Evolutionary conservation across 2,113 vertebrate genomes (phyloP).

Genomic region (Thamnophis sirtalis): DNA sequence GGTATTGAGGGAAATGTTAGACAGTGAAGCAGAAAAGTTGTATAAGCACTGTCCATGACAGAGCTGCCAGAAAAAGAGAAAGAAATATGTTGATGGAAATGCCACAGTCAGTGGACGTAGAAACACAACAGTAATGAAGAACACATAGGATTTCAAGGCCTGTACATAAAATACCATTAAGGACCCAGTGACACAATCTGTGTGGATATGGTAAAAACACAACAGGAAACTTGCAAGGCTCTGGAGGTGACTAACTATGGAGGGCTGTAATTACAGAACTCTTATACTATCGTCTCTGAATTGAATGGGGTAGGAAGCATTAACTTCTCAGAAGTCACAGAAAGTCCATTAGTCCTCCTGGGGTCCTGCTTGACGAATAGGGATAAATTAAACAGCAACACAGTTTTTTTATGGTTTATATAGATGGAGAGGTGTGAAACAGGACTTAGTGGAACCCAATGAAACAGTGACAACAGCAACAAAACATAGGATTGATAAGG

Average conservation of each 20-base stretch:
- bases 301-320: neutral
- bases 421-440: neutral
- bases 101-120: slow-evolving; percentile 48
- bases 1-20: slow-evolving; percentile 87
- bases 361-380: neutral
- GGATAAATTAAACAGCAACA: neutral
- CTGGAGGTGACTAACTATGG: neutral
- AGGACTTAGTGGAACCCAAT: neutral
- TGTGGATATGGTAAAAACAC: neutral
- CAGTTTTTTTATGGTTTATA: neutral
- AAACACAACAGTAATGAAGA: slow-evolving; percentile 29
- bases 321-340: neutral
- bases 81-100: slow-evolving; percentile 61
- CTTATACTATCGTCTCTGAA: neutral
- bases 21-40: slow-evolving; percentile 83
- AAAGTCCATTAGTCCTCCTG: neutral
- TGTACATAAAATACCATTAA: neutral
- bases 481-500: neutral
- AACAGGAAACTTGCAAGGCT: neutral
- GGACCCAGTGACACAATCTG: neutral
- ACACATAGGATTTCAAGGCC: neutral
- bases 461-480: neutral
- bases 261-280: neutral
- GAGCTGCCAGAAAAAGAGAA: slow-evolving; percentile 77
- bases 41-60: slow-evolving; percentile 77